phyloP scores from a whole-genome alignment of 1,140 invertebrate genomes.

The Tigriopus japonicus region DNA sequence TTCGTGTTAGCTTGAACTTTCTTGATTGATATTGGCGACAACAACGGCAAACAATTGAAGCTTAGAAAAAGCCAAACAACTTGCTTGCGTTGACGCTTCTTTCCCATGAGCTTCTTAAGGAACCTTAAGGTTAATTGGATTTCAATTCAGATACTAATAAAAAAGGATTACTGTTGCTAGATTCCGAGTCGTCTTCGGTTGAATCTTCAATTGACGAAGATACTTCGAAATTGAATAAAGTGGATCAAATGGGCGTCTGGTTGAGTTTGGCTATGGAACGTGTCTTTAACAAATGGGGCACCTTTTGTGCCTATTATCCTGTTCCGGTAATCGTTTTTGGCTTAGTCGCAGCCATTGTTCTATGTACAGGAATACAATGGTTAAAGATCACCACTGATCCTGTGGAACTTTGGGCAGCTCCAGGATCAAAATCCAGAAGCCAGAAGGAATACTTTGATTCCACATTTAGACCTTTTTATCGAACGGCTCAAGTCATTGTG shows the following conservation, averaged over 20 bases:
- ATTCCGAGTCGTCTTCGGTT: background rate
- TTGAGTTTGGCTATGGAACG: background rate
- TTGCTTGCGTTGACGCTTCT: too few species aligned
- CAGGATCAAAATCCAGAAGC: conserved; percentile 54
- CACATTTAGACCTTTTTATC: conserved; percentile 85
- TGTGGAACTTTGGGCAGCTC: conserved; percentile 88
- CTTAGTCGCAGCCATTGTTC: conserved; percentile 36
- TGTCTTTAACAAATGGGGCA: background rate
- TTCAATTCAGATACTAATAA: too few species aligned
- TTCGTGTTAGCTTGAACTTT: too few species aligned
- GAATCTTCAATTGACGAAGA: background rate
- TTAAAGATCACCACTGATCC: conserved; percentile 75
- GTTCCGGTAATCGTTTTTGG: conserved; percentile 53
- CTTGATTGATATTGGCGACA: too few species aligned
- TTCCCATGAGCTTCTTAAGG: too few species aligned
- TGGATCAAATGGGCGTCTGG: background rate
- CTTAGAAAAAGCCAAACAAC: too few species aligned
- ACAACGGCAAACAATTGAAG: too few species aligned
- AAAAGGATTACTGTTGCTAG: too few species aligned
- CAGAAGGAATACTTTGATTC: conserved; percentile 80
- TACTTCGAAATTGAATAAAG: background rate
- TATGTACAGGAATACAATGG: conserved; percentile 40
- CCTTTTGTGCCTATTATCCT: conserved; percentile 55
- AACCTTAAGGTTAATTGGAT: too few species aligned
- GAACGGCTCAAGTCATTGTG: conserved; percentile 74